Base-by-base conservation (phyloP, 2,113 vertebrate genomes). In the Thamnophis sirtalis region DNA sequence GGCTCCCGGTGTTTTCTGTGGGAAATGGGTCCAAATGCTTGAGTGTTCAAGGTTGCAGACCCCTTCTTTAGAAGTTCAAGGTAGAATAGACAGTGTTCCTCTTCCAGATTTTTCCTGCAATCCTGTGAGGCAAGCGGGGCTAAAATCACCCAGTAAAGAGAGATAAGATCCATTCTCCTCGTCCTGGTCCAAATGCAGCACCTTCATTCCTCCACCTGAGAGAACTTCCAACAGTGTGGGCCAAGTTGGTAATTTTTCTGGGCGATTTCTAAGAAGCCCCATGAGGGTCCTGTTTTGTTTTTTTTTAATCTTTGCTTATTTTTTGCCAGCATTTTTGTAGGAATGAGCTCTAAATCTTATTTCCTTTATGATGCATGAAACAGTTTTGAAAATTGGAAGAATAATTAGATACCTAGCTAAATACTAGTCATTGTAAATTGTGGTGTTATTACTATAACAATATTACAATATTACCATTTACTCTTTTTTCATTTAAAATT, bases 391-490 rank as follows among this genome's bases (percentile, higher is more conserved):
- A 85, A 24, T 38, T 89, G 7, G 56, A 55, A 85, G 87, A 50
- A 4, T 0, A 15, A 21, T 2, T 53, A 9, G 0, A 13, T 54
- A n/a, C 43, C 4, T 54, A 13, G 26, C 4, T 9, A 17, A 13
- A 3, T 54, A 21, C 54, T 38, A 28, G 49, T 38, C 0, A 15
- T 11, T 85, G 2, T 56, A 33, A 86, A 38, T 54, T 4, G 5
- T 85, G 5, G 55, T 0, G 0, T 68, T 38, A 26, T 15, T 55
- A 93, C 92, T 92, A 93, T 49, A 95, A 93, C 89, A 93, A 93
- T 55, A 90, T 89, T 94, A 95, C 97, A 95, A 80, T 97, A 97
- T 97, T 97, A 97, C 97, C 96, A 21, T 96, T 96, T 92, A 0
- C 28, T 95, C 88, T 95, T 93, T 91, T 28, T 90, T 94, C 96